phyloP scores from a whole-genome alignment of 2,113 vertebrate genomes.

The Benitochromis conjunctus region DNA sequence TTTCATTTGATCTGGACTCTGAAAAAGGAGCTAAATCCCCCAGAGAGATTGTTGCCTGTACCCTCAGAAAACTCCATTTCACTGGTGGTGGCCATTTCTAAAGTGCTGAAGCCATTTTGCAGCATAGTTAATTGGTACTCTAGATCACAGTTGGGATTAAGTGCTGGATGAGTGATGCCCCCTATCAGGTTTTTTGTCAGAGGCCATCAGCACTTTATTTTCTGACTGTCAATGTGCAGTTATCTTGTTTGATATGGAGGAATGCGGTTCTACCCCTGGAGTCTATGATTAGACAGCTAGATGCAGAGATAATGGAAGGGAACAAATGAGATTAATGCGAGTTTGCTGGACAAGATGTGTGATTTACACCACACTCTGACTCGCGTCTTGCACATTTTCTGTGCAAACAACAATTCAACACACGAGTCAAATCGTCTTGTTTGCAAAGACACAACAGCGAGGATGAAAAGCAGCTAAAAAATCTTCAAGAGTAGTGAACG shows the following conservation, averaged over 20 bases:
- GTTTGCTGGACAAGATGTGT: neutral
- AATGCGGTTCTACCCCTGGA: neutral
- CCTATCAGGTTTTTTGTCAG: conserved; percentile 7
- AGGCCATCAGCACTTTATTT: conserved; percentile 23
- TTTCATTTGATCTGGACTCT: conserved; percentile 54
- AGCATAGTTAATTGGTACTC: conserved; percentile 33
- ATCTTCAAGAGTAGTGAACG: neutral
- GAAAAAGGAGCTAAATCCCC: conserved; percentile 32
- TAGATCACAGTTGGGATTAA: conserved; percentile 12
- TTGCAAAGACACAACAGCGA: neutral
- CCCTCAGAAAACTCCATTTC: conserved; percentile 16
- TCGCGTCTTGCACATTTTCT: neutral
- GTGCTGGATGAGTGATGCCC: conserved; percentile 33
- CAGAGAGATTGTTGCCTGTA: conserved; percentile 17
- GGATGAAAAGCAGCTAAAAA: neutral
- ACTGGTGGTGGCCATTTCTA: neutral
- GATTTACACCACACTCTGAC: neutral
- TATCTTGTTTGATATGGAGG: conserved; percentile 14
- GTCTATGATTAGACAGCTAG: conserved; percentile 16
- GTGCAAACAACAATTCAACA: neutral
- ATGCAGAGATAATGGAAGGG: conserved; percentile 27
- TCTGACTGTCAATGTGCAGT: neutral
- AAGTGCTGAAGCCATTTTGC: neutral
- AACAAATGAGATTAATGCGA: conserved; percentile 14
- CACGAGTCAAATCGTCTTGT: neutral